Evolutionary conservation across 2,797 vertebrate species (phyloP), one percentile per base, ranked within the genome.

Genomic region (Selene dorsalis): DNA sequence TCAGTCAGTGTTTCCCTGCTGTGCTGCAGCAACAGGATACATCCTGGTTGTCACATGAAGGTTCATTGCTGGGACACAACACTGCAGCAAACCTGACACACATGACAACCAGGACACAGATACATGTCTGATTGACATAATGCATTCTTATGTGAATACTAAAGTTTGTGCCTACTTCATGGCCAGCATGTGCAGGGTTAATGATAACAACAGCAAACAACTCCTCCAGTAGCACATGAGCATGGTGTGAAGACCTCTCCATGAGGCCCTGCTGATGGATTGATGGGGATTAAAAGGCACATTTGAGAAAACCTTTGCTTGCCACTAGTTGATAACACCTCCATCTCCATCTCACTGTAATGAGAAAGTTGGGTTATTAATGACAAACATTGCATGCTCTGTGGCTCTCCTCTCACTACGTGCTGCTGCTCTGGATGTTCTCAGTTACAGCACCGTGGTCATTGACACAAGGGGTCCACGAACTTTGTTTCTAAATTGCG

Each of bases 401-500:
- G 53, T 65, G 73, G 56, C 65, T 61, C 39, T 28, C n/a, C 59
- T 43, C 32, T 18, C 48, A 60, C n/a, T 17, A 26, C 66, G 62
- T 64, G 61, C 65, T 69, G 72, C 78, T 60, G 55, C 53, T 77
- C 53, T 87, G 66, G 47, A 72, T 67, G 64, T 69, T 81, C 57
- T 72, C 57, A 60, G 60, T 65, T 60, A 28, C 32, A 72, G 50
- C 64, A 69, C 59, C 35, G 38, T 64, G 73, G 86, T 70, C 72
- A 67, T n/a, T 77, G 81, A 86, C 82, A 75, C 82, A 13, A 11
- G n/a, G 18, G 84, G 79, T 69, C 58, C 17, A 43, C 5, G 24
- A 87, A 83, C 86, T 87, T 22, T 81, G 58, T 67, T 77, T 84
- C n/a, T n/a, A n/a, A n/a, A n/a, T n/a, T n/a, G n/a, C n/a, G n/a